Base-by-base conservation (phyloP, 2,113 vertebrate species). In the Capricornis sumatraensis region DNA sequence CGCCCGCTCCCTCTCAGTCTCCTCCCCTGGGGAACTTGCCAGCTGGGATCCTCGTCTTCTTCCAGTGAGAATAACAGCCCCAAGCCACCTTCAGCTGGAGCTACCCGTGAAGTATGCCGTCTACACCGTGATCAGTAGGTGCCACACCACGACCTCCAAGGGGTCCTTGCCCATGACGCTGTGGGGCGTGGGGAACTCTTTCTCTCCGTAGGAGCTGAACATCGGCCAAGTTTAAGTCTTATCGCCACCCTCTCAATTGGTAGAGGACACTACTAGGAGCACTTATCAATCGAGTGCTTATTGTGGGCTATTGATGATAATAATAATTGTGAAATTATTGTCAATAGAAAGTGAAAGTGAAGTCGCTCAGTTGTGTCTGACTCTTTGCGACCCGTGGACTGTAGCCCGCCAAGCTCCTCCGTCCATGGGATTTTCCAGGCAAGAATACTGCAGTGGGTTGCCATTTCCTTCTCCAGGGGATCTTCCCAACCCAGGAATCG, bases 121-220 rank as follows among this genome's bases (percentile, higher is more conserved):
- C 79, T 95, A 97, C 74, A n/a, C 94, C 0, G 45, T 95, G 60
- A 93, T 98, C 92, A 97, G 81, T 85, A 94, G 94, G 98, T 98
- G 50, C 71, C 25, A 9, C 23, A 4, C 6, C 8, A 12, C 0
- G 3, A 33, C 50, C 64, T 67, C 40, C 7, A 30, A 62, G 16
- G 33, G 4, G 16, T 11, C 36, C 71, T 78, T 36, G 25, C 50
- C 57, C 10, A 3, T 62, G 55, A 19, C 25, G 5, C 55, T 36
- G 17, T 11, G 21, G 57, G 64, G 11, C 14, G 3, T 2, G 4
- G 16, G 11, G 15, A 21, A 5, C 9, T 52, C 47, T 82, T 30
- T 28, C 28, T 4, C 27, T 33, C 25, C 23, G 40, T 30, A 40
- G 40, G 28, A 50, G 19, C n/a, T 36, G 33, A 57, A 33, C 23